phyloP scores from a whole-genome alignment of 2,113 vertebrate species.

The Eupsittula cactorum region DNA sequence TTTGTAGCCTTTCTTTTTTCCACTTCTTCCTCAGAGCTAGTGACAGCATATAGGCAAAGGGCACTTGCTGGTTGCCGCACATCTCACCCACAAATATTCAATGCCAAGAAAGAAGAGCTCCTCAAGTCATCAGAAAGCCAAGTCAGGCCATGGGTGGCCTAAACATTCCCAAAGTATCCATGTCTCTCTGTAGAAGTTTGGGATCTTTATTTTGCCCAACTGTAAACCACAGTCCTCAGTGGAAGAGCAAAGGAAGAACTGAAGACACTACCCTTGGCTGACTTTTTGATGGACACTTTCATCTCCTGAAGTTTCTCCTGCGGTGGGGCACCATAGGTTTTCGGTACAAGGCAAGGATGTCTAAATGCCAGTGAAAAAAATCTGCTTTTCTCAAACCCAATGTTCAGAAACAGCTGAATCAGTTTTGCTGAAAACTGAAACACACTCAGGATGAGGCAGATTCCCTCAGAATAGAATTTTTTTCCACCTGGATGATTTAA shows the following conservation, averaged over 20 bases:
- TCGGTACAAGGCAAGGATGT: neutral
- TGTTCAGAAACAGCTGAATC: neutral
- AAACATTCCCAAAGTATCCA: neutral
- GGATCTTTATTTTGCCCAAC: neutral
- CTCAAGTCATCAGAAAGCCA: neutral
- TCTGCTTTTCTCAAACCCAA: neutral
- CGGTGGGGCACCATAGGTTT: neutral
- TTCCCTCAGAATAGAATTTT: neutral
- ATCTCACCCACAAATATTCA: neutral
- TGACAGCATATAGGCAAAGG: neutral
- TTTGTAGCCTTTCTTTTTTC: neutral
- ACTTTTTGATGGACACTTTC: neutral
- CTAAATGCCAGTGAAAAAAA: neutral
- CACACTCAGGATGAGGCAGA: neutral
- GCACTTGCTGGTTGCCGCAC: neutral
- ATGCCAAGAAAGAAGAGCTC: neutral
- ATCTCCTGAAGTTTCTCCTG: neutral
- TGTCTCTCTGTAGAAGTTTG: neutral
- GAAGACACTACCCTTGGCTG: neutral
- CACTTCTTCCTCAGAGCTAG: neutral
- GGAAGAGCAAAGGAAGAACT: neutral
- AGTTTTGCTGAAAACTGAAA: constrained; percentile 3
- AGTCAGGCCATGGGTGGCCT: neutral
- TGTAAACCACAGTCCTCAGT: neutral
- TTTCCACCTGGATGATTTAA: constrained; percentile 26